A percentile compares a stretch with the other conserved stretches of the same genome.
phyloP scores from a whole-genome alignment of 64 coral and sea anemone species.

The Pocillopora damicornis region DNA sequence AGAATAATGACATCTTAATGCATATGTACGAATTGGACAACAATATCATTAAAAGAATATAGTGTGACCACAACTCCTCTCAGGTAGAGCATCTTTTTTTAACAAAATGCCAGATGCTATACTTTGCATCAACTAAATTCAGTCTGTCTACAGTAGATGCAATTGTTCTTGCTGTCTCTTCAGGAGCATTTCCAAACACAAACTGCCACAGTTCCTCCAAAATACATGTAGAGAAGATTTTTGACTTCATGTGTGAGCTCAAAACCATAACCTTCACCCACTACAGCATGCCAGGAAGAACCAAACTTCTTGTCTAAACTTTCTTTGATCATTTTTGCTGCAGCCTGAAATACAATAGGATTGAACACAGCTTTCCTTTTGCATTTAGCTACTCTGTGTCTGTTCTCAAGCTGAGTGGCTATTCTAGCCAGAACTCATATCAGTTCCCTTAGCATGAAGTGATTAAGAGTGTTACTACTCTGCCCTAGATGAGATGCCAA shows the following conservation, averaged over 20 bases:
- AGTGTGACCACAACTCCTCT: too few relatives aligned
- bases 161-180: background rate
- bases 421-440: too few relatives aligned
- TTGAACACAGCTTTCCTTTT: background rate
- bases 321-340: conserved; percentile 99
- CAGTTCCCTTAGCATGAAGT: too few relatives aligned
- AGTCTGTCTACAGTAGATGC: background rate
- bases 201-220: conserved; percentile 89
- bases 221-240: conserved; percentile 97
- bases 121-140: background rate
- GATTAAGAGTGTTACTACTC: too few relatives aligned
- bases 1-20: too few relatives aligned
- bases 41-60: too few relatives aligned
- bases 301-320: conserved; percentile 99
- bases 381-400: too few relatives aligned
- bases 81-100: too few relatives aligned
- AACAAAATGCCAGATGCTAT: too few relatives aligned
- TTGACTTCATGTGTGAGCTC: conserved; percentile 99
- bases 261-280: conserved; percentile 97
- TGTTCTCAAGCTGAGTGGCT: too few relatives aligned
- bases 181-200: conserved; percentile 96
- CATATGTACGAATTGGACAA: too few relatives aligned
- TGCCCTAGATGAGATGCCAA: too few relatives aligned
- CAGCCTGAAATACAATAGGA: conserved; percentile 46
- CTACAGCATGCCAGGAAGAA: conserved; percentile 96